Evolutionary conservation across 2,888 invertebrate species (phyloP), one percentile per base, ranked within the genome.

Genomic region (Steinernema hermaphroditum): DNA sequence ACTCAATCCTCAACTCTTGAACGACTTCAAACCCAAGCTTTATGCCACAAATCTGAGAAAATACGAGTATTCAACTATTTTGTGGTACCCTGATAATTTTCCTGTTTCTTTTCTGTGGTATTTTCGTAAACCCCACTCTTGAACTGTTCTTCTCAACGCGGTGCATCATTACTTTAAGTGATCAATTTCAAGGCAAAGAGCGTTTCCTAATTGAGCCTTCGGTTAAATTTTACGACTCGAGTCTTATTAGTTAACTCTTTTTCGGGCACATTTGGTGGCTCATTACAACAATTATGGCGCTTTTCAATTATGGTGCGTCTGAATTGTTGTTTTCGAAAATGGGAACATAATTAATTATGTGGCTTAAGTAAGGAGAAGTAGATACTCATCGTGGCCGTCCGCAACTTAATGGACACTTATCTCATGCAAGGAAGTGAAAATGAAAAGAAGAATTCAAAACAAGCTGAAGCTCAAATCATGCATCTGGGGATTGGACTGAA

Each of bases 1-100:
- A 81, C 71, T 77, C 78, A 69, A 77, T 81, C 44, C 74, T 81
- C 49, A 78, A 81, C 32, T 62, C 62, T 14, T 62, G 16, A 46
- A 62, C 29, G 46, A n/a, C n/a, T n/a, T n/a, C n/a, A n/a, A n/a
- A n/a, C n/a, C n/a, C n/a, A 9, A 62, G 62, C 32, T 32, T 27
- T 1, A 32, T 16, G 32, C 27, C 32, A 32, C 62, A 16, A 1
- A 16, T 22, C 62, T 2, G 16, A 19, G 46, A 6, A 24, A 16
- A 62, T 62, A 62, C 62, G 62, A 62, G 62, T 62, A 62, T 29
- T 62, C n/a, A 62, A 27, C 27, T 32, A 9, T 29, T 27, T 62
- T 62, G 62, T n/a, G 62, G 32, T 62, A 32, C 32, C 16, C 16
- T 62, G 6, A 62, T 27, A 24, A 46, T 19, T 8, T 43, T 50